Percentiles rank a stretch among this genome's conserved stretches.
Evolutionary conservation across 1,140 invertebrate species (phyloP).

Genomic region (Rhyacophila brunnea): DNA sequence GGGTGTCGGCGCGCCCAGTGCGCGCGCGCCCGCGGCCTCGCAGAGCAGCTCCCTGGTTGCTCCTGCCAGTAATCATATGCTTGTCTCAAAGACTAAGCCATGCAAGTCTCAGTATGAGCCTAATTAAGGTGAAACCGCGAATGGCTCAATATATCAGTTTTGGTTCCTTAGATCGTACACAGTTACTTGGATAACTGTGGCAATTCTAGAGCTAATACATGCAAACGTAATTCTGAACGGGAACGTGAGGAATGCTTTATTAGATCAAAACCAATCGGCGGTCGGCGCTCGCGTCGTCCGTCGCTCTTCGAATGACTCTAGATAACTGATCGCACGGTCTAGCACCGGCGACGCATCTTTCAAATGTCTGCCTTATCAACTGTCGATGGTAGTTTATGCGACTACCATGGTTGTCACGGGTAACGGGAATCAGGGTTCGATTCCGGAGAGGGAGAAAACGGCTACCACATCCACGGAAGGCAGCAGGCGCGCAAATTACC

Average conservation of each 20-base stretch:
- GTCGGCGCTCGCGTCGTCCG: too few relatives aligned
- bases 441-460: constrained; percentile 82
- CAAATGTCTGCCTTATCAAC: constrained; percentile 88
- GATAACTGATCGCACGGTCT: too few relatives aligned
- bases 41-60: background rate
- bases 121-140: constrained; percentile 72
- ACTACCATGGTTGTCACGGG: constrained; percentile 79
- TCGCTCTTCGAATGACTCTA: too few relatives aligned
- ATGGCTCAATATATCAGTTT: constrained; percentile 79
- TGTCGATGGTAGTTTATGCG: constrained; percentile 76
- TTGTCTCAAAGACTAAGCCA: constrained; percentile 79
- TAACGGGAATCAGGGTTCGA: constrained; percentile 69
- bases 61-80: constrained; percentile 72
- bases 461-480: constrained; percentile 91
- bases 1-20: too few relatives aligned
- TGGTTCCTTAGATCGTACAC: constrained; percentile 68
- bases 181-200: constrained; percentile 85
- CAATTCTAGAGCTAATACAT: constrained; percentile 85
- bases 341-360: constrained; percentile 75
- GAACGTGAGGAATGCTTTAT: constrained; percentile 69
- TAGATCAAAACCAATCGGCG: constrained; percentile 54
- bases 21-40: too few relatives aligned
- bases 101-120: constrained; percentile 75
- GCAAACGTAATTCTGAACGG: constrained; percentile 66
- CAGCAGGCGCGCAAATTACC: constrained; percentile 88